Evolutionary conservation across 1,140 invertebrate species (phyloP).

Genomic region (Acromyrmex echinatior): DNA sequence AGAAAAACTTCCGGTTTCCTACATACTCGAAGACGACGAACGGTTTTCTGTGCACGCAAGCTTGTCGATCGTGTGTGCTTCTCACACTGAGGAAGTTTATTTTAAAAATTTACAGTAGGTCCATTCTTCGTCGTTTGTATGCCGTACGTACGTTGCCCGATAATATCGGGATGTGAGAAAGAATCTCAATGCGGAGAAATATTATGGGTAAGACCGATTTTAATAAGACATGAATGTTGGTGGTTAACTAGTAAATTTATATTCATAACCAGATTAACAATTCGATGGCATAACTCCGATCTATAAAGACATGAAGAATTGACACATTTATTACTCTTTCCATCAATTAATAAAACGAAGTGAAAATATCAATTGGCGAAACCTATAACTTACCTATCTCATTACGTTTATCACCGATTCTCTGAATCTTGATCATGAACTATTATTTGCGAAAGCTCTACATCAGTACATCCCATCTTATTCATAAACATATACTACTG

Average conservation of each 20-base stretch:
- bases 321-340: background rate
- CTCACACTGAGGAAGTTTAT: conserved; percentile 57
- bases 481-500: background rate
- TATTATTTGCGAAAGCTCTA: background rate
- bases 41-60: conserved; percentile 48
- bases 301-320: background rate
- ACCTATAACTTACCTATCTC: background rate
- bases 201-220: background rate
- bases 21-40: conserved; percentile 42
- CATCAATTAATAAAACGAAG: background rate
- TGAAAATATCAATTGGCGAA: background rate
- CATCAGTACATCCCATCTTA: conserved; percentile 29
- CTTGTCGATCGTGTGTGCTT: conserved; percentile 51
- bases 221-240: background rate
- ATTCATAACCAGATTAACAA: background rate
- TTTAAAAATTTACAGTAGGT: conserved; percentile 43
- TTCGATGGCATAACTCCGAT: background rate
- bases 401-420: background rate
- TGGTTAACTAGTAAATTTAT: conserved; percentile 9
- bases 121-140: conserved; percentile 41
- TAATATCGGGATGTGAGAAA: conserved; percentile 30
- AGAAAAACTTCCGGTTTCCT: conserved; percentile 71
- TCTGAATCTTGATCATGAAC: background rate
- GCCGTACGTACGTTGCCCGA: background rate
- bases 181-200: conserved; percentile 36